Evolutionary conservation across 2,797 vertebrate genomes (phyloP), one percentile per base, ranked within the genome.

Genomic region (Spheniscus humboldti): DNA sequence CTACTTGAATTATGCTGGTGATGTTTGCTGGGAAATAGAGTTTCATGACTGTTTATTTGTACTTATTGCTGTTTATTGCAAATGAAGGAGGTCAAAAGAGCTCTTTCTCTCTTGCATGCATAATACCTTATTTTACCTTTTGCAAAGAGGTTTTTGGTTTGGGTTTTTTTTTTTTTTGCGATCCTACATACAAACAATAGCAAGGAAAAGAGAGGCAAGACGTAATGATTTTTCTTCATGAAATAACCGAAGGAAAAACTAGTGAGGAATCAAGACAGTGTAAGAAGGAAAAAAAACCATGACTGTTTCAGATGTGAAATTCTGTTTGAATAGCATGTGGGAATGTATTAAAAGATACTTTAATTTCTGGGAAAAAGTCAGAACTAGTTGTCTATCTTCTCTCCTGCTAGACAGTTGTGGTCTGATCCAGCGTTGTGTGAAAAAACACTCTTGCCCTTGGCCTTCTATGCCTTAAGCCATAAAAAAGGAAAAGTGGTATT

Each of bases 21-120:
- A 13, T 63, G 71, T 74, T 96, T 93, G 59, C 83, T 73, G 84
- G 77, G 83, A 90, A 95, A 89, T 60, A 25, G 92, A 66, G 77
- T 60, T 92, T 90, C 14, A 2, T 9, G 90, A 16, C 59, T 84
- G 60, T 92, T 94, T 94, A 82, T 91, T 92, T 90, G 66, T 72
- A 71, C 71, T 79, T 59, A 13, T 73, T 92, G 76, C 80, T 94
- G 74, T 86, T 96, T 76, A 82, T 78, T 81, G 74, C 83, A 53
- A 80, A 84, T 62, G 59, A 63, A 74, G 53, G 86, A 64, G 85
- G 81, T 83, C 78, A 74, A 11, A 71, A 87, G 86, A 73, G 48
- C 60, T 94, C n/a, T 19, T 77, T 72, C 43, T 88, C n/a, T 47
- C 73, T 59, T 75, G 72, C 25, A 10, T 67, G 47, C 43, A 71